phyloP scores from a whole-genome alignment of 1,140 invertebrate genomes.

The Eriocheir sinensis region DNA sequence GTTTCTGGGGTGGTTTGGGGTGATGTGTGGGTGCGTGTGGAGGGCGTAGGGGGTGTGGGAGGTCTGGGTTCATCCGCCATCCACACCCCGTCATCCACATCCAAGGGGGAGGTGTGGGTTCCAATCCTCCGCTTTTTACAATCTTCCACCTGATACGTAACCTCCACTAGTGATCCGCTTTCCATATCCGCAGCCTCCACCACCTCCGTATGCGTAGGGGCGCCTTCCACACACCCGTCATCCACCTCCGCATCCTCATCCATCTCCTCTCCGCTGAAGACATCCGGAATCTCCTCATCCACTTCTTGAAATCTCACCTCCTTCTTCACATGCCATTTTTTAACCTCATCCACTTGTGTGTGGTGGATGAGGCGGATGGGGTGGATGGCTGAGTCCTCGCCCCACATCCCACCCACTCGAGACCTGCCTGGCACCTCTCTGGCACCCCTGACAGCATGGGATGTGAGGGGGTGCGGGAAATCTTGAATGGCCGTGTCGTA shows the following conservation, averaged over 20 bases:
- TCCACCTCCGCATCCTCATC: not conserved
- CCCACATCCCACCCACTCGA: no score
- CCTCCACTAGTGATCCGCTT: slow-evolving; percentile 57
- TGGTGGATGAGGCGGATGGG: not conserved
- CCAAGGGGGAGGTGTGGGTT: not conserved
- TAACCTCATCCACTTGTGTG: not conserved
- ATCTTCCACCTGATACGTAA: slow-evolving; percentile 56
- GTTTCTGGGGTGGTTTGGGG: not conserved
- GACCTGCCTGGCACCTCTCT: no score
- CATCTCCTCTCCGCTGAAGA: not conserved
- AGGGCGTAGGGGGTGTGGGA: not conserved
- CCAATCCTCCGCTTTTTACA: not conserved
- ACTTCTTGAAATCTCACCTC: not conserved
- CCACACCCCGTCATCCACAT: no score
- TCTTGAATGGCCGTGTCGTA: no score
- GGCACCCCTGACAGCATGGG: not conserved
- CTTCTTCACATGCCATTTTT: not conserved
- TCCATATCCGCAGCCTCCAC: slow-evolving; percentile 53
- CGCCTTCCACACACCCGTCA: not conserved
- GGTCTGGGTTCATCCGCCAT: no score
- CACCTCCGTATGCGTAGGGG: not conserved
- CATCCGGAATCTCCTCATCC: not conserved
- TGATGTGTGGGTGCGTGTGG: no score
- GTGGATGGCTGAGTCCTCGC: not conserved
- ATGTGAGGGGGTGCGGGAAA: no score